These are phyloP conservation scores for Pandion haliaetus DNA, from an alignment of 2,113 vertebrate species.

Conservation along the genomic window DNA sequence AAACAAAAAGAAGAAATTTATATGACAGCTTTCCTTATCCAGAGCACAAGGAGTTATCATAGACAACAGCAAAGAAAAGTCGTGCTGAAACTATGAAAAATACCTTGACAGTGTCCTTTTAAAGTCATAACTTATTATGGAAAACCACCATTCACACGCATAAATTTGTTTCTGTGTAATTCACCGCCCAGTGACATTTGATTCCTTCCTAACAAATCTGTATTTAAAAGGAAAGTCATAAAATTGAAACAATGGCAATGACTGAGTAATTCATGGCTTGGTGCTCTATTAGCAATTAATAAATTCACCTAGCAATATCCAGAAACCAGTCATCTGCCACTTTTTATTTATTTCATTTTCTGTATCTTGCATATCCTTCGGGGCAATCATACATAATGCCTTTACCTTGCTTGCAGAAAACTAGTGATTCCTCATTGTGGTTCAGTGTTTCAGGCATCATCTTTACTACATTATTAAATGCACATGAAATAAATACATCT, in stretches of 20 bases:
- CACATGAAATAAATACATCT: slow-evolving; percentile 63
- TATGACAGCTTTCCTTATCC: not conserved
- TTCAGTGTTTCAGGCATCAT: slow-evolving; percentile 23
- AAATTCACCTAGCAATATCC: slow-evolving; percentile 54
- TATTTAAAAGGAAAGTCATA: slow-evolving; percentile 66
- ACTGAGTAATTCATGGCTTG: slow-evolving; percentile 62
- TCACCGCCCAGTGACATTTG: slow-evolving; percentile 66
- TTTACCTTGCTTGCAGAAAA: slow-evolving; percentile 58
- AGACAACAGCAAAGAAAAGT: not conserved
- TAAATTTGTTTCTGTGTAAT: slow-evolving; percentile 56
- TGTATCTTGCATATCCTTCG: slow-evolving; percentile 39
- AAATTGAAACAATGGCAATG: slow-evolving; percentile 62
- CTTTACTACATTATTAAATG: slow-evolving; percentile 69
- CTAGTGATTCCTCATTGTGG: slow-evolving; percentile 57
- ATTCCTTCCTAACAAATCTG: slow-evolving; percentile 58
- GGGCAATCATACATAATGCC: slow-evolving; percentile 36
- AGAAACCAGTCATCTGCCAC: slow-evolving; percentile 55
- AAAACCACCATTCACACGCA: slow-evolving; percentile 48
- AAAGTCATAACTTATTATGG: slow-evolving; percentile 20
- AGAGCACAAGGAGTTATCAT: not conserved
- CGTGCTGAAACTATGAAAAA: not conserved
- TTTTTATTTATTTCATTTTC: slow-evolving; percentile 71
- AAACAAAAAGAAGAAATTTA: not conserved
- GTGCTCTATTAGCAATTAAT: slow-evolving; percentile 73
- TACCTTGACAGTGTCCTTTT: slow-evolving; percentile 29